Evolutionary conservation across 2,888 invertebrate genomes (phyloP), one percentile per base, ranked within the genome.

Genomic region (Zaprionus obscuricornis): DNA sequence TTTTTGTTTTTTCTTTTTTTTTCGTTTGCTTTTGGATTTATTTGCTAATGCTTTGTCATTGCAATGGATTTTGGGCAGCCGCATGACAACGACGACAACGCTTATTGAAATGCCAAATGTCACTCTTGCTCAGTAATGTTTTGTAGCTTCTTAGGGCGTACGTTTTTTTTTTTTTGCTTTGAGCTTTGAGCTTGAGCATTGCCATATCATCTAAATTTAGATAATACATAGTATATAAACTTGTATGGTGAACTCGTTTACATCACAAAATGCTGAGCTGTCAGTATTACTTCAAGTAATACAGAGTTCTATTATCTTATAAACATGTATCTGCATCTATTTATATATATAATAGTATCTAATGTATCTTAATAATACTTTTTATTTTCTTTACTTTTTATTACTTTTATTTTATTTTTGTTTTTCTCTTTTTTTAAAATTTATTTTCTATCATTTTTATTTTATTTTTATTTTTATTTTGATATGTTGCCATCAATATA

Each of bases 211-310:
- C 59, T 22, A 17, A 34, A 43, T 65, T 50, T 34, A 42, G 40
- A 58, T 52, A 40, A 42, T 46, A 33, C 10, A 10, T 27, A 8
- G 5, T 8, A 8, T 31, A 33, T 1, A 57, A 6, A 6, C 1
- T 22, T 22, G 31, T 20, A 51, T 47, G 62, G 39, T 54, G 43
- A 51, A 20, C 36, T 63, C 55, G 50, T 59, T 73, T 73, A 46
- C 55, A 47, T 65, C 39, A 51, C 50, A 79, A 78, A 66, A 51
- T 76, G 76, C 84, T 83, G 81, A 79, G 76, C 69, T 79, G 69
- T 63, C 66, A 72, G 8, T n/a, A n/a, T n/a, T n/a, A 26, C 47
- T 36, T 39, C 33, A 18, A 24, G 31, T 36, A 24, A 45, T 42
- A 42, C 10, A 49, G 24, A 16, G 26, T 56, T 55, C 49, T 18